Percentiles rank a stretch among this genome's conserved stretches.
Evolutionary conservation across 2,797 vertebrate genomes (phyloP).

Genomic region (Lagorchestes hirsutus): DNA sequence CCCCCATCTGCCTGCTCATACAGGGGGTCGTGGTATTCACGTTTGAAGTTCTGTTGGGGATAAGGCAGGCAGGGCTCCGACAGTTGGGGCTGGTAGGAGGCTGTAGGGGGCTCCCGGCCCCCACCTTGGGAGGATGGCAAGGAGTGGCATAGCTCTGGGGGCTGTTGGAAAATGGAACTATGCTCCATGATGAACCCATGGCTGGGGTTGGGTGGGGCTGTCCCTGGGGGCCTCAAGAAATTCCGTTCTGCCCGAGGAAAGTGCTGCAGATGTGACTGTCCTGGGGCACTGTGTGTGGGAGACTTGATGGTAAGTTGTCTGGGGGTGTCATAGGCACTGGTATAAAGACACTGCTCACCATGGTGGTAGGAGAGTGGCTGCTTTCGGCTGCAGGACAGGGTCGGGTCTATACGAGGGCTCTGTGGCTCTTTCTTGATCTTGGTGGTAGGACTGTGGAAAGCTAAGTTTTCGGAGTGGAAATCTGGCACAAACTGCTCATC

Average conservation of each 20-base stretch:
- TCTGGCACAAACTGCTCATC: no score
- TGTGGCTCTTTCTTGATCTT: slow-evolving; percentile 97
- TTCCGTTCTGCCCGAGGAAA: slow-evolving; percentile 90
- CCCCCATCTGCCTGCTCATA: slow-evolving; percentile 87
- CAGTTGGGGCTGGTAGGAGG: slow-evolving; percentile 90
- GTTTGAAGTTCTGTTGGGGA: slow-evolving; percentile 94
- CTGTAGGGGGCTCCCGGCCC: slow-evolving; percentile 88
- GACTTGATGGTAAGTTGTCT: slow-evolving; percentile 89
- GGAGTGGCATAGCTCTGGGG: slow-evolving; percentile 90
- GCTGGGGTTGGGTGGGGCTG: slow-evolving; percentile 80
- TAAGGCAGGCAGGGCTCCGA: slow-evolving; percentile 92
- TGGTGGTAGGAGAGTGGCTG: slow-evolving; percentile 90
- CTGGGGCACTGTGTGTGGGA: slow-evolving; percentile 87
- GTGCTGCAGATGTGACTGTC: slow-evolving; percentile 92
- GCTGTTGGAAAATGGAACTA: slow-evolving; percentile 90
- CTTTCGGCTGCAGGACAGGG: slow-evolving; percentile 94
- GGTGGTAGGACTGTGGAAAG: slow-evolving; percentile 96
- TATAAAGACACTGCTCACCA: slow-evolving; percentile 97
- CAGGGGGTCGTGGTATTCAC: slow-evolving; percentile 92
- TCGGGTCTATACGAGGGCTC: slow-evolving; percentile 93
- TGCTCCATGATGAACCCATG: slow-evolving; percentile 77
- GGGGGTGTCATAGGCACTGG: slow-evolving; percentile 96
- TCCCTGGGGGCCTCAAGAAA: slow-evolving; percentile 90
- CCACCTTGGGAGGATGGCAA: slow-evolving; percentile 90
- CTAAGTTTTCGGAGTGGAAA: no score